Conservation (phyloP, 1,140 invertebrate species). For the Dufourea novaeangliae region DNA sequence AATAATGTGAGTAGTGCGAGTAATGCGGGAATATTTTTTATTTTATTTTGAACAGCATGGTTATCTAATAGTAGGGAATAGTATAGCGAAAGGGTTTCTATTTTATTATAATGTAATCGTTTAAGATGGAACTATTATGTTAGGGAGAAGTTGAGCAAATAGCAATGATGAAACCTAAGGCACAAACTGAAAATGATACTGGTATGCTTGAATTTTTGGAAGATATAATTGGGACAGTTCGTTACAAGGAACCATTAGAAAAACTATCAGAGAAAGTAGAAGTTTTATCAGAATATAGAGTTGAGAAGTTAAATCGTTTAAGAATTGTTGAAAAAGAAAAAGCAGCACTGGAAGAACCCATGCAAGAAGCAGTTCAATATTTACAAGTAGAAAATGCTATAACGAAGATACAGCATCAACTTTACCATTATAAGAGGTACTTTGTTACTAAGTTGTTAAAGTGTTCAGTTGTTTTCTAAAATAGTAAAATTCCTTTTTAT, state of each 20-base stretch:
- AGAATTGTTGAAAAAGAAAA: slow-evolving; percentile 96
- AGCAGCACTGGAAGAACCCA: slow-evolving; percentile 91
- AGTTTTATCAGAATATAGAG: slow-evolving; percentile 88
- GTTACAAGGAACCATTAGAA: slow-evolving; percentile 93
- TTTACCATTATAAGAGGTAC: slow-evolving; percentile 82
- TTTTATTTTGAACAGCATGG: neutral
- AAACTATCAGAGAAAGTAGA: slow-evolving; percentile 90
- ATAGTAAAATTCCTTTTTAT: slow-evolving; percentile 25
- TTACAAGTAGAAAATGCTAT: slow-evolving; percentile 91
- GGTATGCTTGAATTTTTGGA: slow-evolving; percentile 99
- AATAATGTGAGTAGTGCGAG: too few relatives aligned
- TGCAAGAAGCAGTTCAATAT: slow-evolving; percentile 92
- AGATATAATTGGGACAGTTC: slow-evolving; percentile 97
- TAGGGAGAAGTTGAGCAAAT: slow-evolving; percentile 99
- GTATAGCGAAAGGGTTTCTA: too few relatives aligned
- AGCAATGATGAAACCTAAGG: slow-evolving; percentile 99
- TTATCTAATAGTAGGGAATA: too few relatives aligned
- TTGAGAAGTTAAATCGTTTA: slow-evolving; percentile 94
- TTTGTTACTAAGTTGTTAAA: neutral
- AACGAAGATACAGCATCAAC: slow-evolving; percentile 78
- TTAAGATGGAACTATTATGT: slow-evolving; percentile 45
- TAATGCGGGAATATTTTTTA: neutral
- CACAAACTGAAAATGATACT: slow-evolving; percentile 90
- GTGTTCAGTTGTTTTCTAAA: slow-evolving; percentile 24
- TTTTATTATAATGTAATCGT: slow-evolving; percentile 41